phyloP scores from a whole-genome alignment of 2,888 invertebrate species.

The Serrognathus titanus region DNA sequence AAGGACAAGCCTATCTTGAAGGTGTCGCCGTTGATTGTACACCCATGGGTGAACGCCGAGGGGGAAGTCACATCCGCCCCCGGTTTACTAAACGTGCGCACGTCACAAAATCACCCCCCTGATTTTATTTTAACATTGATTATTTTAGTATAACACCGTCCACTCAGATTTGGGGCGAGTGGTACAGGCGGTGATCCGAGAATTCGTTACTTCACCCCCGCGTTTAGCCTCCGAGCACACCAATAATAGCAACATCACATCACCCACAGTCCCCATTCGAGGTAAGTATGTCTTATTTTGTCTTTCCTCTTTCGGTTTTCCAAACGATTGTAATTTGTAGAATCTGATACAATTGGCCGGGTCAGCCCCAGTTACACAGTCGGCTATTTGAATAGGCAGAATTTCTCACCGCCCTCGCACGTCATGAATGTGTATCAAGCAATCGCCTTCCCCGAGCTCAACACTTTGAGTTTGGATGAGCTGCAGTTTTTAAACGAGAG shows the following conservation, averaged over 20 bases:
- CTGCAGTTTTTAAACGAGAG: conserved; percentile 67
- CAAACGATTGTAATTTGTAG: conserved; percentile 27
- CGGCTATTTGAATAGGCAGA: conserved; percentile 27
- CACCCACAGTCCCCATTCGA: conserved; percentile 31
- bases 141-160: conserved; percentile 57
- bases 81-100: conserved; percentile 66
- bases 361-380: conserved; percentile 39
- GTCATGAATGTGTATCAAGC: conserved; percentile 29
- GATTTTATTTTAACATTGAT: background rate
- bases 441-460: conserved; percentile 52
- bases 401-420: conserved; percentile 36
- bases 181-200: conserved; percentile 76
- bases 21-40: conserved; percentile 63
- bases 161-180: conserved; percentile 79
- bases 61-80: conserved; percentile 72
- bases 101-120: background rate
- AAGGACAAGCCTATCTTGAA: conserved; percentile 69
- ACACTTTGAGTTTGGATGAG: conserved; percentile 58
- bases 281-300: conserved; percentile 6
- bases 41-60: conserved; percentile 69
- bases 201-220: conserved; percentile 67
- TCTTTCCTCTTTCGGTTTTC: conserved; percentile 7
- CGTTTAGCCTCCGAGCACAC: conserved; percentile 39
- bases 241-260: conserved; percentile 25
- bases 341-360: conserved; percentile 34